Evolutionary conservation across 1,140 invertebrate genomes (phyloP).

Genomic region (Eumaeus atala): DNA sequence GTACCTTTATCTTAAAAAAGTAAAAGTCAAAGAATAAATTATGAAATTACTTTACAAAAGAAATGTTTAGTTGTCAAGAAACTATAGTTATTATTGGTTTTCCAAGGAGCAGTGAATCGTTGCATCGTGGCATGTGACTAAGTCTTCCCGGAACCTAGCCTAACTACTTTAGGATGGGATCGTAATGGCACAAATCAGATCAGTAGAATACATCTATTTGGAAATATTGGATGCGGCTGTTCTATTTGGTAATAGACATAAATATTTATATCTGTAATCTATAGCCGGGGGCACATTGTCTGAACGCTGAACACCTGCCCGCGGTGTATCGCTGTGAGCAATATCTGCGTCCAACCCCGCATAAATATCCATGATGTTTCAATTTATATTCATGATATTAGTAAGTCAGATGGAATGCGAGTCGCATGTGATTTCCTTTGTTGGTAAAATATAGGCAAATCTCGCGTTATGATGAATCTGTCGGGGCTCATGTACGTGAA

Average conservation of each 20-base stretch:
- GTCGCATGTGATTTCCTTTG: conserved; percentile 70
- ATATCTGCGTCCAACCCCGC: conserved; percentile 54
- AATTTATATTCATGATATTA: conserved; percentile 75
- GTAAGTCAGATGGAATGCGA: conserved; percentile 66
- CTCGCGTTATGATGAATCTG: conserved; percentile 4
- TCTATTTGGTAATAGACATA: conserved; percentile 62
- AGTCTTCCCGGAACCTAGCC: too few relatives aligned
- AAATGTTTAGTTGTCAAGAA: too few relatives aligned
- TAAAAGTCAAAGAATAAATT: too few relatives aligned
- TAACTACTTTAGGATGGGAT: too few relatives aligned
- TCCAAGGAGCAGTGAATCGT: too few relatives aligned
- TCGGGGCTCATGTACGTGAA: too few relatives aligned
- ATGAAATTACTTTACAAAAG: too few relatives aligned
- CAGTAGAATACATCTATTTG: conserved; percentile 23
- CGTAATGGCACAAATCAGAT: too few relatives aligned
- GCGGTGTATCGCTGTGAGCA: conserved; percentile 45
- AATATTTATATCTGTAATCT: conserved; percentile 67
- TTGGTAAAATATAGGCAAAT: conserved; percentile 47
- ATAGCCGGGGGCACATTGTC: conserved; percentile 59
- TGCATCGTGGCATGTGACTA: too few relatives aligned
- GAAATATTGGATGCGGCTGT: conserved; percentile 48
- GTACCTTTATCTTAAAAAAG: too few relatives aligned
- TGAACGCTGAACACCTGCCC: conserved; percentile 66
- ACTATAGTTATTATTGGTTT: too few relatives aligned
- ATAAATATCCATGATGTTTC: conserved; percentile 72